Evolutionary conservation across 2,113 vertebrate genomes (phyloP).

Genomic region (Malurus melanocephalus): DNA sequence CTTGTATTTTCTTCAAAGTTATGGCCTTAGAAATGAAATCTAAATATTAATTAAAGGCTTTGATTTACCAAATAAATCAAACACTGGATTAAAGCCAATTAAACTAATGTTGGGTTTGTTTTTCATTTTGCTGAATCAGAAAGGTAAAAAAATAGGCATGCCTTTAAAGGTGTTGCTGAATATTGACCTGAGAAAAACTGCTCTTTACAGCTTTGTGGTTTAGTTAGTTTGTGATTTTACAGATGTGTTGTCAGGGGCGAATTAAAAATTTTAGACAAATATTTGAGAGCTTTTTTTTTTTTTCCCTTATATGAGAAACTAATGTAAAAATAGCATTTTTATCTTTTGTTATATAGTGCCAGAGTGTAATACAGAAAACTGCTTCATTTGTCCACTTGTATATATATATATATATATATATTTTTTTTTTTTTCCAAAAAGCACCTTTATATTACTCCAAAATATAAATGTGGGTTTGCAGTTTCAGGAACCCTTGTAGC

Average conservation of each 20-base stretch:
- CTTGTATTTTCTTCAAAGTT: not conserved
- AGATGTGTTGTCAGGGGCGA: fast-evolving
- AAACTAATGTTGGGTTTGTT: not conserved
- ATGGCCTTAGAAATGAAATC: not conserved
- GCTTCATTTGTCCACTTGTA: not conserved
- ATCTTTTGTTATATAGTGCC: not conserved
- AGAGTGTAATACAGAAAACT: not conserved
- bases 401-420: too few relatives aligned
- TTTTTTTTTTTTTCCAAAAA: not conserved
- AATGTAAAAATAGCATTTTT: not conserved
- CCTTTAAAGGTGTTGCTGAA: not conserved
- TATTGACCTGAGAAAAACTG: not conserved
- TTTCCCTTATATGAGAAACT: not conserved
- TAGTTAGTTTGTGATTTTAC: not conserved
- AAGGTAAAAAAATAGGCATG: not conserved
- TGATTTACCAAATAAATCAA: not conserved
- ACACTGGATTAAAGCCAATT: not conserved
- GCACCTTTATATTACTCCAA: too few relatives aligned
- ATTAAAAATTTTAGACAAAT: not conserved
- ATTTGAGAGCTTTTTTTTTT: not conserved
- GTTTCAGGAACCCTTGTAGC: not conserved
- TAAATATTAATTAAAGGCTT: not conserved
- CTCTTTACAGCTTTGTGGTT: not conserved
- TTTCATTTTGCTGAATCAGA: not conserved
- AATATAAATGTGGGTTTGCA: too few relatives aligned